These are phyloP conservation scores for Nycticorax nycticorax DNA, from an alignment of 2,113 vertebrate species.

Conservation along the genomic window DNA sequence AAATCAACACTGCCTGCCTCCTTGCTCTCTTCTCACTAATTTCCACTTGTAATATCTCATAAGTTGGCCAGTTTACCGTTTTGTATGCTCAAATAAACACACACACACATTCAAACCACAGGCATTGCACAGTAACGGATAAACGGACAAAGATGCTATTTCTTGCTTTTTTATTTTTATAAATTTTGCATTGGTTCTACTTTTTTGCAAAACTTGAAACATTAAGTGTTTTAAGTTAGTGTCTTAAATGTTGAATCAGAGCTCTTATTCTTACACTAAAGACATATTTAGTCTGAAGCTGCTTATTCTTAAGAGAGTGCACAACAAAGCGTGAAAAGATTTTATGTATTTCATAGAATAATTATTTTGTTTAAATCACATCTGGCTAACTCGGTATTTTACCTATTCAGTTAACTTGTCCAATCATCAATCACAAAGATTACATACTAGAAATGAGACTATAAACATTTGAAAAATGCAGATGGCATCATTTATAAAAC, in stretches of 20 bases:
- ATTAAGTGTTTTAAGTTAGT: background rate
- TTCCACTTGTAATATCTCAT: background rate
- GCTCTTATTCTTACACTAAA: background rate
- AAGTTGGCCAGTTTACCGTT: background rate
- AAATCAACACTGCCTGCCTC: background rate
- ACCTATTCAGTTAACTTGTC: background rate
- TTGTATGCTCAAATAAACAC: background rate
- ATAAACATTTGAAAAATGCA: background rate
- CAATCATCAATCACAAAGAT: background rate
- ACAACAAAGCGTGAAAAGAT: background rate
- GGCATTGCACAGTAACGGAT: background rate
- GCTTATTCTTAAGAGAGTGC: background rate
- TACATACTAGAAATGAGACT: background rate
- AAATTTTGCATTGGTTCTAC: background rate
- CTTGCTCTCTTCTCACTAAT: background rate
- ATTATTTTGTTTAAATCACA: background rate
- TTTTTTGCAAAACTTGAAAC: background rate
- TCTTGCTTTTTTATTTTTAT: background rate
- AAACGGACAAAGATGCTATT: background rate
- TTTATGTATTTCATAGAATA: background rate
- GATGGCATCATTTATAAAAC: background rate
- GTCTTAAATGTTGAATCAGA: background rate
- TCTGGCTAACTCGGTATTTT: background rate
- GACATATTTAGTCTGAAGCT: background rate
- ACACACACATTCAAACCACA: background rate